These are phyloP conservation scores for Eupithecia exiguata DNA, from an alignment of 2,888 invertebrate genomes.

Conservation along the genomic window DNA sequence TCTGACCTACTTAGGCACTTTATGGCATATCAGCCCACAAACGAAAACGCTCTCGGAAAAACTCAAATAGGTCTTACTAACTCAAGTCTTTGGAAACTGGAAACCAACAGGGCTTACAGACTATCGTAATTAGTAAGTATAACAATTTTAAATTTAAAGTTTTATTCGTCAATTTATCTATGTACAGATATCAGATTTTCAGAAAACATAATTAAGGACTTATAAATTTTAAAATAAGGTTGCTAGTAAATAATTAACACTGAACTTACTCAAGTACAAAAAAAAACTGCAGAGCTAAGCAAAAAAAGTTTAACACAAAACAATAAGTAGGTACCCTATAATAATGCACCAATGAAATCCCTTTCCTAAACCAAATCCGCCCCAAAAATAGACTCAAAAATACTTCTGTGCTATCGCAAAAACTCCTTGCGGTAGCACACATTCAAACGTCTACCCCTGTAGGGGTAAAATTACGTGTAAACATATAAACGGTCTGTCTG, in stretches of 20 bases:
- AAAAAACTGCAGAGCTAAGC: neutral
- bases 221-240: neutral
- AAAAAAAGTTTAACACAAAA: neutral
- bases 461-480: conserved; percentile 48
- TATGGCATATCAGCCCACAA: too few relatives aligned
- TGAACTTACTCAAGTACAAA: too few relatives aligned
- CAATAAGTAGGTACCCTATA: conserved; percentile 1
- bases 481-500: conserved; percentile 53
- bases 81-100: too few relatives aligned
- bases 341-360: conserved; percentile 21
- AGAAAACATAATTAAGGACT: neutral
- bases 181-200: too few relatives aligned
- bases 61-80: too few relatives aligned
- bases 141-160: too few relatives aligned
- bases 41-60: too few relatives aligned
- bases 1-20: too few relatives aligned
- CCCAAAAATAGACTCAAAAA: conserved; percentile 43
- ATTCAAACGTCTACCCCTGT: conserved; percentile 41
- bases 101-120: too few relatives aligned
- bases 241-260: too few relatives aligned
- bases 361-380: conserved; percentile 19
- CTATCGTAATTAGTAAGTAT: too few relatives aligned
- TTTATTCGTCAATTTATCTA: too few relatives aligned
- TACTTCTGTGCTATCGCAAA: conserved; percentile 47
- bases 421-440: conserved; percentile 61